phyloP scores from a whole-genome alignment of 1,140 invertebrate genomes.

The Heliothis virescens region DNA sequence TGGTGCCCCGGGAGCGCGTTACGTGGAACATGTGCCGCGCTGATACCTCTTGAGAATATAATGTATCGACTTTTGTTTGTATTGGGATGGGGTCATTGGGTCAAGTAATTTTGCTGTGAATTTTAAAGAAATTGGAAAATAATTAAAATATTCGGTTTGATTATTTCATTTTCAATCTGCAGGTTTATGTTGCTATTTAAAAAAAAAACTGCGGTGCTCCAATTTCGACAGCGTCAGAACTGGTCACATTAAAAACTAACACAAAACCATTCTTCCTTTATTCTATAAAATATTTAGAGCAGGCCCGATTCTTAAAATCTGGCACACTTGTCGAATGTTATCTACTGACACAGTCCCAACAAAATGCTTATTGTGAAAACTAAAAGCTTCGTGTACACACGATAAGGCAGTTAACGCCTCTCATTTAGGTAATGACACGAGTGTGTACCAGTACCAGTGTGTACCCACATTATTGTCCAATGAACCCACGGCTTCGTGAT shows the following conservation, averaged over 20 bases:
- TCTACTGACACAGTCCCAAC: background rate
- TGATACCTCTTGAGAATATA: background rate
- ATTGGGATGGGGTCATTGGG: background rate
- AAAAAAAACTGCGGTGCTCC: too few relatives aligned
- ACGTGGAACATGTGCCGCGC: constrained; percentile 16
- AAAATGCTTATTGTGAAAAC: constrained; percentile 24
- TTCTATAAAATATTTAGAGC: too few relatives aligned
- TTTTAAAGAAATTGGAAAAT: too few relatives aligned
- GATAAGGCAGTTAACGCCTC: constrained; percentile 36
- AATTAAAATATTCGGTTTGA: too few relatives aligned
- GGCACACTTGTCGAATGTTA: background rate
- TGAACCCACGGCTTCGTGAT: constrained; percentile 59
- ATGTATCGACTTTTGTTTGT: background rate
- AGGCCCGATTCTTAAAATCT: background rate
- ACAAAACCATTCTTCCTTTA: too few relatives aligned
- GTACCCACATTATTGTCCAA: constrained; percentile 56
- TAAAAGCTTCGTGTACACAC: constrained; percentile 14
- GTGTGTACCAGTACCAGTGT: background rate
- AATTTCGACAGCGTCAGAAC: too few relatives aligned
- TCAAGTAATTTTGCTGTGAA: background rate
- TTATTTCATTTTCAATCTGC: too few relatives aligned
- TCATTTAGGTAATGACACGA: constrained; percentile 30
- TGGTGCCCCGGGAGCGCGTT: background rate
- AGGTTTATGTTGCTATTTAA: too few relatives aligned
- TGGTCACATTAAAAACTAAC: too few relatives aligned